phyloP scores from a whole-genome alignment of 2,888 invertebrate species.

The Ypsolopha scabrella region DNA sequence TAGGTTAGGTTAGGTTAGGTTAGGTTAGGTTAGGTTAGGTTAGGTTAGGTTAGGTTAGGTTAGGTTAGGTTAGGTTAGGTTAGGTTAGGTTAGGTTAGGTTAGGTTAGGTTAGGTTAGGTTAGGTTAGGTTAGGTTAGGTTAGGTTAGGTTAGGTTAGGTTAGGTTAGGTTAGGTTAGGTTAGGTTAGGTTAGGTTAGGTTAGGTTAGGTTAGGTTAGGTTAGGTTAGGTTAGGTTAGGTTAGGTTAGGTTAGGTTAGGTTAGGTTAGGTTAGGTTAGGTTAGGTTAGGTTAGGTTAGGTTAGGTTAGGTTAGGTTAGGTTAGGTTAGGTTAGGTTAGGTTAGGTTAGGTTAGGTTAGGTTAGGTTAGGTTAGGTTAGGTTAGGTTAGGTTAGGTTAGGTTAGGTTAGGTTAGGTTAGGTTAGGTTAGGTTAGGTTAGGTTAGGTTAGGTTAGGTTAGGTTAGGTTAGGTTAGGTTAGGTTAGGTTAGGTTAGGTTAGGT shows the following conservation, averaged over 20 bases:
- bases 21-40: conserved; percentile 13
- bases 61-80: conserved; percentile 12
- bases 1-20: conserved; percentile 12
- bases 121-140: conserved; percentile 7
- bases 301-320: conserved; percentile 6
- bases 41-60: conserved; percentile 13
- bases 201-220: conserved; percentile 10
- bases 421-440: conserved; percentile 8
- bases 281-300: conserved; percentile 3
- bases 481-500: conserved; percentile 7
- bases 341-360: conserved; percentile 9
- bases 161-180: conserved; percentile 9
- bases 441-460: conserved; percentile 9
- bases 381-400: conserved; percentile 9
- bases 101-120: conserved; percentile 5
- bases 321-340: conserved; percentile 9
- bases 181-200: conserved; percentile 10
- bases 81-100: conserved; percentile 10
- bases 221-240: conserved; percentile 10
- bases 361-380: conserved; percentile 9
- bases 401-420: conserved; percentile 9
- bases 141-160: conserved; percentile 5
- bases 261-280: conserved; percentile 6
- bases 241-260: conserved; percentile 9
- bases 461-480: conserved; percentile 6